A percentile compares a stretch with the other conserved stretches of the same genome.
Conservation (phyloP, 2,888 invertebrate genomes). For the Plagiodera versicolora region DNA sequence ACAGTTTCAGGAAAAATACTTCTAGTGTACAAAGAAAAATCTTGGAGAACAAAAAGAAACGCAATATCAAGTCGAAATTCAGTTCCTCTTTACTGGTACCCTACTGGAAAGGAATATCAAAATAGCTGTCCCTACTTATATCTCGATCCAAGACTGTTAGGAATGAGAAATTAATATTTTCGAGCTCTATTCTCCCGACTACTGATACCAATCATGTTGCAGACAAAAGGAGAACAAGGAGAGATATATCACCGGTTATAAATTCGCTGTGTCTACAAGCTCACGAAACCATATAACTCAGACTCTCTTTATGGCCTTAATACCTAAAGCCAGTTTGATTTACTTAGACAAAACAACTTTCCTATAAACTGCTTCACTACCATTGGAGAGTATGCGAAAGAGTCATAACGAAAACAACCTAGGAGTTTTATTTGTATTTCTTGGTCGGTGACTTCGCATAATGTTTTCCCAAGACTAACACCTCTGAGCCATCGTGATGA, state of each 20-base stretch:
- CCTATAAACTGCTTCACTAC: constrained; percentile 10
- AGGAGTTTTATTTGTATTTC: constrained; percentile 5
- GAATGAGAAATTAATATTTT: too few species aligned
- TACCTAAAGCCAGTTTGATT: constrained; percentile 21
- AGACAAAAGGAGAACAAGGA: neutral
- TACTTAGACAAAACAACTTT: constrained; percentile 21
- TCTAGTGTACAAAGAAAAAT: too few species aligned
- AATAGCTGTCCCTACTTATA: too few species aligned
- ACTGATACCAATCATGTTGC: constrained; percentile 3
- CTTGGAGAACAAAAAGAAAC: too few species aligned
- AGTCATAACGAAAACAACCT: constrained; percentile 2
- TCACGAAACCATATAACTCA: constrained; percentile 18
- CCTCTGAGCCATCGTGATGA: too few species aligned
- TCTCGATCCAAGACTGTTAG: too few species aligned
- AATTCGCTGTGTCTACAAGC: constrained; percentile 17
- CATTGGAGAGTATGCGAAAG: constrained; percentile 4
- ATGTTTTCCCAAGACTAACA: too few species aligned
- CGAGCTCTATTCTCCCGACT: neutral
- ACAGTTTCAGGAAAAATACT: too few species aligned
- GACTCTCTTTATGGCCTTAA: constrained; percentile 17
- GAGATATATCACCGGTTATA: constrained; percentile 16
- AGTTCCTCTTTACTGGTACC: too few species aligned
- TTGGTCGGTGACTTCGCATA: neutral
- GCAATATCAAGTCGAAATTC: too few species aligned
- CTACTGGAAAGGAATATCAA: too few species aligned